These are phyloP conservation scores for Onychostruthus taczanowskii DNA, from an alignment of 2,113 vertebrate species.

Conservation along the genomic window DNA sequence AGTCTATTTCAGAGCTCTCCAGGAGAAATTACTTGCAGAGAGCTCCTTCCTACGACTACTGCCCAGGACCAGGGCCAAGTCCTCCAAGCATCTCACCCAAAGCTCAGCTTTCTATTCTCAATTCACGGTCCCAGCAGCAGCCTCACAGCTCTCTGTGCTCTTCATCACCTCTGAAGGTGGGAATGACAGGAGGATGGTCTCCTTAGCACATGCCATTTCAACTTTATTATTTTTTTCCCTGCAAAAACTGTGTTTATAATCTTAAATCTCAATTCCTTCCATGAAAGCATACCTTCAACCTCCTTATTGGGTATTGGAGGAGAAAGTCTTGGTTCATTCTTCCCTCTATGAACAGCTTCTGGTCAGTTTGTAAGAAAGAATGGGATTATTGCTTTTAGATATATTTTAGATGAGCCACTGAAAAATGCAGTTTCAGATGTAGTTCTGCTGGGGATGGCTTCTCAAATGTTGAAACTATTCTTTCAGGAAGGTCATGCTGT, in stretches of 20 bases:
- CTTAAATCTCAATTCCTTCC: not conserved
- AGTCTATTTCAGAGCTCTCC: not conserved
- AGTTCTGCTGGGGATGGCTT: not conserved
- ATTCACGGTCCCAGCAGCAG: not conserved
- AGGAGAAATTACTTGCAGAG: not conserved
- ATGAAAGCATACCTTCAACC: not conserved
- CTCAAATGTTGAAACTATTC: not conserved
- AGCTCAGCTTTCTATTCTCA: not conserved
- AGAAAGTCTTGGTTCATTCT: not conserved
- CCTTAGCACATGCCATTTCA: not conserved
- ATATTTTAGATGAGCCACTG: not conserved
- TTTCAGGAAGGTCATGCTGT: constrained; percentile 52
- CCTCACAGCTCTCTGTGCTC: not conserved
- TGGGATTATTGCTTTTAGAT: not conserved
- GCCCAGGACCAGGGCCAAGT: not conserved
- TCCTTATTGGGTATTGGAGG: not conserved
- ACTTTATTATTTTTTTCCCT: not conserved
- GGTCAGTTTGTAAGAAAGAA: not conserved
- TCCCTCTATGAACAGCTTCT: not conserved
- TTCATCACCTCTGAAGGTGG: not conserved
- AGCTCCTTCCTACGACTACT: not conserved
- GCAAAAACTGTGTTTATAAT: not conserved
- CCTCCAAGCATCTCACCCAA: not conserved
- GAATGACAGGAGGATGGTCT: not conserved
- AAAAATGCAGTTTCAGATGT: not conserved